A percentile compares a stretch with the other conserved stretches of the same genome.
phyloP scores from a whole-genome alignment of 2,888 invertebrate genomes.

The Lithophane leautieri region DNA sequence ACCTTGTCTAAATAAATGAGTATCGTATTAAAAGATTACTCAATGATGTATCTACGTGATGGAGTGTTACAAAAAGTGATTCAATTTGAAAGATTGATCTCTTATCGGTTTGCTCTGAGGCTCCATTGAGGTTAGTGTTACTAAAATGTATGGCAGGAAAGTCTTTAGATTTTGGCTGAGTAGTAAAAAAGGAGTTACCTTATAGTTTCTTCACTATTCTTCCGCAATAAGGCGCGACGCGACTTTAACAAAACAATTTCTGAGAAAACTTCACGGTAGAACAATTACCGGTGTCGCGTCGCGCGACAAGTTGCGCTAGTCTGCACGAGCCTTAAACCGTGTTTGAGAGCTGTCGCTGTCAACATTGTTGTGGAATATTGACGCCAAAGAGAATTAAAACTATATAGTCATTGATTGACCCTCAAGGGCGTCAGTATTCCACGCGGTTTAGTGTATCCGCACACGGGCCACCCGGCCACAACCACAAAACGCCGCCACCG shows the following conservation, averaged over 20 bases:
- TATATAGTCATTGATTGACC: no score
- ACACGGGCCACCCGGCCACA: no score
- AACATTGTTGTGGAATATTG: neutral
- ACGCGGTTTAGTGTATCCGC: no score
- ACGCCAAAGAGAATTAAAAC: no score
- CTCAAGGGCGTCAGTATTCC: no score
- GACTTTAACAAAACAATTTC: no score
- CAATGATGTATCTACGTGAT: constrained; percentile 34
- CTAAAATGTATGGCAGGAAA: neutral
- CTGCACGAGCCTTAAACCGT: neutral
- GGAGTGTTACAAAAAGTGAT: constrained; percentile 42
- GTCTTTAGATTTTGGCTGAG: neutral
- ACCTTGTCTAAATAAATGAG: constrained; percentile 27
- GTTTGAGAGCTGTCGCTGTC: neutral
- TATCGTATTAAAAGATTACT: constrained; percentile 31
- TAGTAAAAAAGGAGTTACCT: neutral
- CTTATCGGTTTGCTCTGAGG: constrained; percentile 42
- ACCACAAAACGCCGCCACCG: no score
- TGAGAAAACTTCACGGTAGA: no score
- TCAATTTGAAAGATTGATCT: constrained; percentile 48
- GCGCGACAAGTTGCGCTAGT: no score
- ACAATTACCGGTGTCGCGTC: no score
- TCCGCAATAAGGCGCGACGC: no score
- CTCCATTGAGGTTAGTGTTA: constrained; percentile 36
- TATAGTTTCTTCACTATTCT: neutral